Conservation (phyloP, 2,797 vertebrate genomes). For the Saguinus oedipus region DNA sequence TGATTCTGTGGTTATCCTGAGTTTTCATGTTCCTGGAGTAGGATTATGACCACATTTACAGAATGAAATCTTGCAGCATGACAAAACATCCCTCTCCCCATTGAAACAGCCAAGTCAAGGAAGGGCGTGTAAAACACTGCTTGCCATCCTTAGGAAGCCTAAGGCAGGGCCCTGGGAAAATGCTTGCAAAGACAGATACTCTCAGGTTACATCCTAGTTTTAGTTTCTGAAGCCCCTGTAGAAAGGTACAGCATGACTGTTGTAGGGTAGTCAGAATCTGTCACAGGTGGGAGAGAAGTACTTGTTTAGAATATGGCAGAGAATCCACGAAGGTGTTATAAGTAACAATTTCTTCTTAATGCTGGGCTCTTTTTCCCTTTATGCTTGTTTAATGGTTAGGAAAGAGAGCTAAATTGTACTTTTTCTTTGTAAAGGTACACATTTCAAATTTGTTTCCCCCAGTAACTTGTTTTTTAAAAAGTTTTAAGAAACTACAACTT, state of each 20-base stretch:
- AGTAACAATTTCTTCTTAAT: background rate
- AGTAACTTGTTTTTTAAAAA: background rate
- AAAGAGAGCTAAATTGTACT: constrained; percentile 14
- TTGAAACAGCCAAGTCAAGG: background rate
- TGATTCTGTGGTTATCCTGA: background rate
- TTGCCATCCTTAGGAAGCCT: background rate
- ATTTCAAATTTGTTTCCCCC: background rate
- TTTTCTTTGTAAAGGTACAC: constrained; percentile 36
- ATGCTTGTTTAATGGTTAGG: constrained; percentile 43
- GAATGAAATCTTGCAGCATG: background rate
- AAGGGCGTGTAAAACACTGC: background rate
- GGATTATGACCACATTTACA: background rate
- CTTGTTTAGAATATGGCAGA: constrained; percentile 62
- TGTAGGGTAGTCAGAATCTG: constrained; percentile 1
- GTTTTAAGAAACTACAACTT: constrained; percentile 9
- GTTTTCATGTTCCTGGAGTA: background rate
- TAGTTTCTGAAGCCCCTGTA: background rate
- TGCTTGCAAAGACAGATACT: background rate
- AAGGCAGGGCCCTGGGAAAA: background rate
- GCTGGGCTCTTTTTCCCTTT: background rate
- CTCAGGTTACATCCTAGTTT: background rate
- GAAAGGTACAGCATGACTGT: background rate
- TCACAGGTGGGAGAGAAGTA: constrained; percentile 42
- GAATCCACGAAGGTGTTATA: constrained; percentile 5
- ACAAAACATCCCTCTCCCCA: background rate